Evolutionary conservation across 2,113 vertebrate species (phyloP).

Genomic region (Grammomys surdaster): DNA sequence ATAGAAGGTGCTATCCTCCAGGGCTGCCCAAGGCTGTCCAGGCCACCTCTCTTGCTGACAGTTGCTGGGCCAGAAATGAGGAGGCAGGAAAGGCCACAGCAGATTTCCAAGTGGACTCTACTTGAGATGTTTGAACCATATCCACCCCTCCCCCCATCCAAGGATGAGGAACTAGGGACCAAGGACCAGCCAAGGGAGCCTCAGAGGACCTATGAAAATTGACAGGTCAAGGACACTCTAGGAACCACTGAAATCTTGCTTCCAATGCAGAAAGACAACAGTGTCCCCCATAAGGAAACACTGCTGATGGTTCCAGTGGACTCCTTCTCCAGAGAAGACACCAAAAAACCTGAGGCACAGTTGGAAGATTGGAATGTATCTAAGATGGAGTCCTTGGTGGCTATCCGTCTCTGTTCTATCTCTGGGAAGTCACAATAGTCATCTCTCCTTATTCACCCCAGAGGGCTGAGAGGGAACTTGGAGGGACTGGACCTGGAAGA

Average conservation of each 20-base stretch:
- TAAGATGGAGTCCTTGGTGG: neutral
- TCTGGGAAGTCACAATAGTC: neutral
- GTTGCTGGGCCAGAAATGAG: neutral
- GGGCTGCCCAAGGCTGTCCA: neutral
- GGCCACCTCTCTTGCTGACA: neutral
- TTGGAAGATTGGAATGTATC: neutral
- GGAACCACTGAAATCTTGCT: neutral
- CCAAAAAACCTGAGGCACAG: neutral
- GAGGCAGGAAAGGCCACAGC: neutral
- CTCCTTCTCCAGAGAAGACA: neutral
- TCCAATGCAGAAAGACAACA: neutral
- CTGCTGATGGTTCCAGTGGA: neutral
- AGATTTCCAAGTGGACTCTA: neutral
- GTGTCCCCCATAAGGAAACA: neutral
- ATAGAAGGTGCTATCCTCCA: neutral
- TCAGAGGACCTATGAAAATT: neutral
- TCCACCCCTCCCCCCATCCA: neutral
- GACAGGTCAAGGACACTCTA: neutral
- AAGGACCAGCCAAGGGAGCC: neutral
- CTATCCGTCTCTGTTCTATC: neutral
- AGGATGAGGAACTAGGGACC: neutral
- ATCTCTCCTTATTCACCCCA: neutral
- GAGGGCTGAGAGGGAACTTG: neutral
- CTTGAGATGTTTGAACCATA: neutral
- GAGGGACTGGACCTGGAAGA: neutral